phyloP scores from a whole-genome alignment of 2,113 vertebrate species.

The Prochilodus magdalenae region DNA sequence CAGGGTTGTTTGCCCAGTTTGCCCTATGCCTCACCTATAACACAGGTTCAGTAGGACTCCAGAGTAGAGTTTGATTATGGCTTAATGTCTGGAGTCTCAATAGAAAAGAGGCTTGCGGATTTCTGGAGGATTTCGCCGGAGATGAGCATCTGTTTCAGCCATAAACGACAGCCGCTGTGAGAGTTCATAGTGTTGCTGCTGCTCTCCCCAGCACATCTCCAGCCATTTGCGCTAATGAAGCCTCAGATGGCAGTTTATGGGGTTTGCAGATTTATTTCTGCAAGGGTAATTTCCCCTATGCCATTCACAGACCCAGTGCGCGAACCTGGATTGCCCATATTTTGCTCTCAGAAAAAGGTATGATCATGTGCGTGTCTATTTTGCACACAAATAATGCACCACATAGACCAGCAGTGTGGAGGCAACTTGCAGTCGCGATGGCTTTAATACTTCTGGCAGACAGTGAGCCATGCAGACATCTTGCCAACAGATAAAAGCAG shows the following conservation, averaged over 20 bases:
- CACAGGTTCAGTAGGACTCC: neutral
- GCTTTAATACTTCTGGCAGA: constrained; percentile 26
- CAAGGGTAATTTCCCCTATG: constrained; percentile 19
- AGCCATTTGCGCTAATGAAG: constrained; percentile 40
- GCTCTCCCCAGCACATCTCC: neutral
- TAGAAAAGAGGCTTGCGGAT: neutral
- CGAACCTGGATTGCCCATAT: neutral
- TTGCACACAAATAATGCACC: constrained; percentile 15
- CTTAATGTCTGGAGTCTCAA: neutral
- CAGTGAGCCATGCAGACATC: constrained; percentile 6
- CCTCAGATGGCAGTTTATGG: constrained; percentile 43
- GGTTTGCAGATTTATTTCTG: constrained; percentile 34
- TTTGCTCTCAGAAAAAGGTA: neutral
- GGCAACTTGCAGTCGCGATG: constrained; percentile 9
- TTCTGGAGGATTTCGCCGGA: neutral
- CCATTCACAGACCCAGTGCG: neutral
- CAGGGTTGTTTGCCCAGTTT: neutral
- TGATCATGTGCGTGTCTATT: neutral
- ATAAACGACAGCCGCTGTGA: neutral
- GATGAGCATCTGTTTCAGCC: constrained; percentile 11
- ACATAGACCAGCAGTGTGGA: constrained; percentile 19
- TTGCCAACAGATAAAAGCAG: constrained; percentile 27
- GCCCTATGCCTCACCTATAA: neutral
- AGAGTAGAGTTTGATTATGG: constrained; percentile 2
- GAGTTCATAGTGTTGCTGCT: constrained; percentile 28